Evolutionary conservation across 2,888 invertebrate genomes (phyloP).

Genomic region (Stratiomys singularior): DNA sequence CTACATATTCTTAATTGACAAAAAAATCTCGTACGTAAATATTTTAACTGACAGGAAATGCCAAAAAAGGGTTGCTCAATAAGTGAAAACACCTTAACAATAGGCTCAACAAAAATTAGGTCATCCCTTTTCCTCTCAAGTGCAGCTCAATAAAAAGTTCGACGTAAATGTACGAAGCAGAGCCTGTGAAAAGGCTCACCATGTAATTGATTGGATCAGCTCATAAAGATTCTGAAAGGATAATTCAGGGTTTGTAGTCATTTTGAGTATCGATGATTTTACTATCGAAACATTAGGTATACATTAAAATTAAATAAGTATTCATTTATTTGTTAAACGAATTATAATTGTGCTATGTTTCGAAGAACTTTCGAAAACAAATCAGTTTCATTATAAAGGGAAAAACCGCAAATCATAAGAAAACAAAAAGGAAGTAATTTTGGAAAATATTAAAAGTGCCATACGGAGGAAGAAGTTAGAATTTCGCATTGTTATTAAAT

Average conservation of each 20-base stretch:
- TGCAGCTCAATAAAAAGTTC: neutral
- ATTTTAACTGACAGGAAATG: conserved; percentile 44
- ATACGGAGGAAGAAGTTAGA: too few species aligned
- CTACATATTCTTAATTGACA: neutral
- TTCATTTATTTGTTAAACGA: too few species aligned
- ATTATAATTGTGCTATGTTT: too few species aligned
- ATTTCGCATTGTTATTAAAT: too few species aligned
- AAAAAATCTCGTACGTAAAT: conserved; percentile 10
- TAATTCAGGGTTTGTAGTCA: neutral
- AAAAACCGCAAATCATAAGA: too few species aligned
- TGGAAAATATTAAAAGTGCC: too few species aligned
- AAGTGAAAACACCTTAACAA: conserved; percentile 46
- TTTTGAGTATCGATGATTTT: too few species aligned
- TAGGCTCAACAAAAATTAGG: conserved; percentile 40
- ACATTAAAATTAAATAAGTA: too few species aligned
- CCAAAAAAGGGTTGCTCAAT: conserved; percentile 34
- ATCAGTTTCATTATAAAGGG: too few species aligned
- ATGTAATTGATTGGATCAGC: neutral
- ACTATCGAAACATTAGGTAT: too few species aligned
- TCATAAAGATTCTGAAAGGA: neutral
- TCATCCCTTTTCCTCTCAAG: conserved; percentile 42
- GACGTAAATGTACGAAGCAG: neutral
- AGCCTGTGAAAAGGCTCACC: conserved; percentile 28
- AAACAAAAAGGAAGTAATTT: too few species aligned
- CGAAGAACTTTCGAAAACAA: too few species aligned